phyloP scores from a whole-genome alignment of 2,888 invertebrate genomes.

The Ochlodes sylvanus region DNA sequence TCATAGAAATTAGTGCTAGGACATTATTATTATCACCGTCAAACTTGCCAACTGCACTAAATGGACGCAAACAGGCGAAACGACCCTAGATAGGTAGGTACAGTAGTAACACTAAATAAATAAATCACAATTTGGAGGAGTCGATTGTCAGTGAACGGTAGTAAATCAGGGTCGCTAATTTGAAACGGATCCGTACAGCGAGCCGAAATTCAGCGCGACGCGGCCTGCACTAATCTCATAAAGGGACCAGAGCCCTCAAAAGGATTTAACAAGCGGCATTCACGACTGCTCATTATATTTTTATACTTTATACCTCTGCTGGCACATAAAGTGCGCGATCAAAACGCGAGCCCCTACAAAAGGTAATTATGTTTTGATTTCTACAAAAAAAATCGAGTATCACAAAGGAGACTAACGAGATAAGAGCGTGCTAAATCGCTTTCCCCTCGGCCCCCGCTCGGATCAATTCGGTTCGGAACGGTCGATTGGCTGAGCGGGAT shows the following conservation, averaged over 20 bases:
- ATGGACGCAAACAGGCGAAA: no score
- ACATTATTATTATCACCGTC: no score
- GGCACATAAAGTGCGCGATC: slow-evolving; percentile 82
- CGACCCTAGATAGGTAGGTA: not conserved
- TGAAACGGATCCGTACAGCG: slow-evolving; percentile 73
- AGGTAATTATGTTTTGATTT: slow-evolving; percentile 86
- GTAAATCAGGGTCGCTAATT: slow-evolving; percentile 79
- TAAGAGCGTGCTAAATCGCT: slow-evolving; percentile 85
- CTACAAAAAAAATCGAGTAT: slow-evolving; percentile 82
- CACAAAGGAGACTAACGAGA: slow-evolving; percentile 85
- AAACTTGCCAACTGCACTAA: no score
- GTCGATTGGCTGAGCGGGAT: slow-evolving; percentile 80
- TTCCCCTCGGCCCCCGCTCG: slow-evolving; percentile 73
- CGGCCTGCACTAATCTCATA: slow-evolving; percentile 72
- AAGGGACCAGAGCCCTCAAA: slow-evolving; percentile 76
- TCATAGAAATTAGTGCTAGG: no score
- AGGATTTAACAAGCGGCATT: slow-evolving; percentile 84
- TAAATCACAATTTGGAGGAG: slow-evolving; percentile 66
- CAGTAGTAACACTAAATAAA: slow-evolving; percentile 45
- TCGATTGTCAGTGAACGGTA: slow-evolving; percentile 63
- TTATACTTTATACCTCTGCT: slow-evolving; percentile 81
- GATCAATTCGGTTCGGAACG: slow-evolving; percentile 75
- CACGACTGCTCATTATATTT: slow-evolving; percentile 82
- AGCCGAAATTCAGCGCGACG: slow-evolving; percentile 60
- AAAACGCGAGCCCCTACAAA: slow-evolving; percentile 84